These are phyloP conservation scores for Eumeta japonica DNA, from an alignment of 1,140 invertebrate genomes.

Conservation along the genomic window DNA sequence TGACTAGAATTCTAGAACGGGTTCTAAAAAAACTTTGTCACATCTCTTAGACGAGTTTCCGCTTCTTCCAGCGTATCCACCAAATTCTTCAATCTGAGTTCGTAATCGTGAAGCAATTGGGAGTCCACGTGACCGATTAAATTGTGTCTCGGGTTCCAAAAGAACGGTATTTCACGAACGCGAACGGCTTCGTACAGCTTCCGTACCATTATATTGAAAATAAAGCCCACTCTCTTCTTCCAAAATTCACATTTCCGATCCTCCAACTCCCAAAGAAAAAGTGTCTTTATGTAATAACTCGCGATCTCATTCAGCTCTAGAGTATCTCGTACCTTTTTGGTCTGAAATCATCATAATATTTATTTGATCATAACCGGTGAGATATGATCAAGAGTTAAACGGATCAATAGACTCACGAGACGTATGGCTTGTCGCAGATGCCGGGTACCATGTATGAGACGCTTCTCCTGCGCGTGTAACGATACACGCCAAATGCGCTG, in stretches of 20 bases:
- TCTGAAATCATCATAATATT: constrained; percentile 16
- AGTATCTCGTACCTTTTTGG: constrained; percentile 51
- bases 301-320: constrained; percentile 42
- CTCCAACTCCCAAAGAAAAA: constrained; percentile 49
- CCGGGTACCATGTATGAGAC: constrained; percentile 32
- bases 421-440: constrained; percentile 30
- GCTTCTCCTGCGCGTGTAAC: constrained; percentile 43
- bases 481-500: constrained; percentile 42
- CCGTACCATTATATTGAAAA: constrained; percentile 47
- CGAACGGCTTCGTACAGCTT: constrained; percentile 33
- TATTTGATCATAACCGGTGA: neutral
- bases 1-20: neutral
- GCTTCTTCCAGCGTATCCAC: constrained; percentile 20
- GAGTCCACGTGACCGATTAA: constrained; percentile 29
- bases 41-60: neutral
- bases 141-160: constrained; percentile 49
- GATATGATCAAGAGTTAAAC: constrained; percentile 3
- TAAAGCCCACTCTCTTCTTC: constrained; percentile 35
- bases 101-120: constrained; percentile 20
- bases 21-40: neutral
- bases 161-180: constrained; percentile 44
- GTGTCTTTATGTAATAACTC: constrained; percentile 58
- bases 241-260: constrained; percentile 41
- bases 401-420: constrained; percentile 20
- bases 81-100: constrained; percentile 23